Evolutionary conservation across 2,113 vertebrate genomes (phyloP).

Genomic region (Takifugu flavidus): DNA sequence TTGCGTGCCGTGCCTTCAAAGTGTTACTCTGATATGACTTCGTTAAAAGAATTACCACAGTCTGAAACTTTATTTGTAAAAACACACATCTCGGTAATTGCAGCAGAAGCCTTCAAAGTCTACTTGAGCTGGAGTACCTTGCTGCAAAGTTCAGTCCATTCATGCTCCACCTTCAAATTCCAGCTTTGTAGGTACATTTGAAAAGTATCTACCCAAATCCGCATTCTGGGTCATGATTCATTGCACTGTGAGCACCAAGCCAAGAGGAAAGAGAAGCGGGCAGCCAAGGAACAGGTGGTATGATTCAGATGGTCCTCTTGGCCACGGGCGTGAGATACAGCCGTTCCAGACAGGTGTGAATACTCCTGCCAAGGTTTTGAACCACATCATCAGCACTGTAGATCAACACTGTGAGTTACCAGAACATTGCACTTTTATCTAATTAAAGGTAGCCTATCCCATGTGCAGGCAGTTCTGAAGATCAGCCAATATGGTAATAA

Average conservation of each 20-base stretch:
- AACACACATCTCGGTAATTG: background rate
- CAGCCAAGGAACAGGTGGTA: background rate
- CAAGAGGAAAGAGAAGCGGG: background rate
- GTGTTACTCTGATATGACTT: too few species aligned
- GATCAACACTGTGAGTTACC: background rate
- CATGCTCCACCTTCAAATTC: background rate
- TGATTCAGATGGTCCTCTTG: background rate
- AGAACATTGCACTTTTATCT: background rate
- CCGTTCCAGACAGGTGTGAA: background rate
- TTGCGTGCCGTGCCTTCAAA: too few species aligned
- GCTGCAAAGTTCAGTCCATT: background rate
- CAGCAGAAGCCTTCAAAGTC: background rate
- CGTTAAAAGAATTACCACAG: too few species aligned
- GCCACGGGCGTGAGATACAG: background rate
- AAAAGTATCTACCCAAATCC: background rate
- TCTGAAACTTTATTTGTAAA: background rate
- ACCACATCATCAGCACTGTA: background rate
- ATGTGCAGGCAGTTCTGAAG: background rate
- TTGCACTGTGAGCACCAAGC: conserved; percentile 5
- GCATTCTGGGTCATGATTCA: conserved; percentile 1
- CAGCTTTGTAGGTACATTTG: conserved; percentile 4
- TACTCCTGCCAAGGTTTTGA: background rate
- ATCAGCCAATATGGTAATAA: background rate
- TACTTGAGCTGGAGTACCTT: background rate
- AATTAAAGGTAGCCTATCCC: background rate